Evolutionary conservation across 2,888 invertebrate species (phyloP), one percentile per base, ranked within the genome.

Genomic region (Sarcophaga variegata): DNA sequence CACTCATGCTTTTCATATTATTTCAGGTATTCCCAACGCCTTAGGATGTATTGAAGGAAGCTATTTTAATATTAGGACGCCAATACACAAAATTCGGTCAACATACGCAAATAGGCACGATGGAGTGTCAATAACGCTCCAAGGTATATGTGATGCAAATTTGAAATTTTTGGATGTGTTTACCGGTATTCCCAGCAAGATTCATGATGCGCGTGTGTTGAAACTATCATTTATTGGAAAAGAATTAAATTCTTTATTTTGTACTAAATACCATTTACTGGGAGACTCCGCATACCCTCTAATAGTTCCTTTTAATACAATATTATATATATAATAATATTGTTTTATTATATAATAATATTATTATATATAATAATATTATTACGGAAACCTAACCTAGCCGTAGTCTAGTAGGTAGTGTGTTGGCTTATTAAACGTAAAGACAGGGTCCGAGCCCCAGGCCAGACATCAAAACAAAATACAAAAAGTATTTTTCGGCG

Each of bases 161-260:
- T 89, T 88, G 77, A 83, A 76, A 70, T 91, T 90, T 84, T 77
- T 90, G 2, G 90, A 91, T 86, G 89, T 90, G 4, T 91, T 89
- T 85, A 90, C 90, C 20, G 91, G 91, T 8, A 22, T 86, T 3
- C 90, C 90, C 8, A 89, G 89, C 45, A 91, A 91, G 89, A 89
- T 91, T 8, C 90, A 91, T 81, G 90, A 91, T 83, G 75, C 90
- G 0, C 74, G 90, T 27, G 86, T 92, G 5, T 89, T 88, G 54
- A 79, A 89, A 66, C 71, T 90, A 27, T 91, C 90, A 6, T 83
- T 81, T 45, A 88, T 86, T 22, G 69, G 76, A 1, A 75, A 84
- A 37, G 78, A 87, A n/a, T 71, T 87, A 70, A 89, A 80, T 88
- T 14, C 12, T 89, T 67, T 90, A 37, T 88, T 86, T 62, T 47